Percentiles rank a stretch among this genome's conserved stretches.
These are phyloP conservation scores for Nebria brevicollis DNA, from an alignment of 2,888 invertebrate species.

Conservation along the genomic window DNA sequence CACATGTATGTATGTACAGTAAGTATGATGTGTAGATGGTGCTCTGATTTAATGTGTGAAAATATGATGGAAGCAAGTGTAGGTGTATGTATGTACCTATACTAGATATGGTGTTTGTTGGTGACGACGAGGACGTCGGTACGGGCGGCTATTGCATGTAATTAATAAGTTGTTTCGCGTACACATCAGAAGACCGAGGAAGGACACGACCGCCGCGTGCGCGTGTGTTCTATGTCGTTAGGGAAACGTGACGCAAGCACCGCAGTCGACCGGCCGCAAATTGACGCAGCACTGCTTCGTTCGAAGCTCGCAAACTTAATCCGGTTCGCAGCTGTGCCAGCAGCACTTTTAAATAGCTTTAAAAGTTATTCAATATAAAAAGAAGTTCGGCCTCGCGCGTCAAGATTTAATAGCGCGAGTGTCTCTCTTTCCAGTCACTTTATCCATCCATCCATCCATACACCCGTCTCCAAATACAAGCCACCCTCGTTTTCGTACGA, in stretches of 20 bases:
- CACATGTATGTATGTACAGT: too few species aligned
- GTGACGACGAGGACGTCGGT: neutral
- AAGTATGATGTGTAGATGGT: too few species aligned
- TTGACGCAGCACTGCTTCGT: conserved; percentile 53
- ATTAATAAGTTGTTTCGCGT: conserved; percentile 22
- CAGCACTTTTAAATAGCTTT: conserved; percentile 62
- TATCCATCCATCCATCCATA: neutral
- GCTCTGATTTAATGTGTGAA: neutral
- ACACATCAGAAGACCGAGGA: conserved; percentile 3
- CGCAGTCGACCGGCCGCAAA: conserved; percentile 46
- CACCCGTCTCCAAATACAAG: neutral
- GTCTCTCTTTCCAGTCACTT: neutral
- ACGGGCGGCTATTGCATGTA: neutral
- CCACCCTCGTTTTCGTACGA: neutral
- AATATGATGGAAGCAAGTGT: neutral
- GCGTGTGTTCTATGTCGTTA: conserved; percentile 32
- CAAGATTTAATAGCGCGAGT: conserved; percentile 63
- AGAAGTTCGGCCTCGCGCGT: conserved; percentile 58
- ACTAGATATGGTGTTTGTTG: neutral
- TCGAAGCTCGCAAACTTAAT: conserved; percentile 58
- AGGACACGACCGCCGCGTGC: conserved; percentile 3
- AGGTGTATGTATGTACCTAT: neutral
- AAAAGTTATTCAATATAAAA: conserved; percentile 66
- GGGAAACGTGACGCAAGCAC: conserved; percentile 44
- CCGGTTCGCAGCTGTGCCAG: conserved; percentile 60